Evolutionary conservation across 2,113 vertebrate genomes (phyloP), one percentile per base, ranked within the genome.

Genomic region (Monopterus albus): DNA sequence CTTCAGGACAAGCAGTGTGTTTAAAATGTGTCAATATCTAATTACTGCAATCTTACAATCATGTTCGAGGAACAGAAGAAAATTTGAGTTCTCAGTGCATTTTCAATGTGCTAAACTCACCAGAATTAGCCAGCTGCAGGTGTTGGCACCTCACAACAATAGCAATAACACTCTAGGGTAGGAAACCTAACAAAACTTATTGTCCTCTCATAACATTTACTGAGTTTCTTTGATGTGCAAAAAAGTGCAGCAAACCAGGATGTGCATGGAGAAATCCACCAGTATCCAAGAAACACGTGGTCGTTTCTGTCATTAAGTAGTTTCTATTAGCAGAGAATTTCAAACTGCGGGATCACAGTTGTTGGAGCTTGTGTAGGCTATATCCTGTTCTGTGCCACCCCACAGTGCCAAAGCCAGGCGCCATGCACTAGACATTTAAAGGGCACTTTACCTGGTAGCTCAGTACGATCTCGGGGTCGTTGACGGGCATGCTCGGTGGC

Each of bases 401-500:
- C 38, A 3, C 1, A 15, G 18, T 29, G 52, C 25, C 47, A 46
- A 67, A 68, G 53, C 53, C 52, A 17, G 43, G 28, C 43, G 18
- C 46, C 45, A 33, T 42, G 50, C 9, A 65, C 20, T 10, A 40
- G 3, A 68, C 26, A 50, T n/a, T 40, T 23, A 78, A 79, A 67
- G 28, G 4, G 10, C 40, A 62, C 77, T 70, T 69, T 93, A 96
- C 95, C 95, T 96, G 95, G 84, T 95, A 96, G 91, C 95, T 91
- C 79, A 96, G 92, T 46, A 94, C 93, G 74, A 92, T 89, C 56
- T 94, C 93, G 29, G 94, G 85, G 78, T 95, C 94, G 76, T 63
- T 92, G 84, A 86, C 92, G 11, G 93, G 94, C 94, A 94, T 94
- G 81, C 81, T 87, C 50, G n/a, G 42, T 51, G 71, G 70, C 31